Percentiles rank a stretch among this genome's conserved stretches.
Evolutionary conservation across 2,113 vertebrate genomes (phyloP).

Genomic region (Gnathonemus longibarbis): DNA sequence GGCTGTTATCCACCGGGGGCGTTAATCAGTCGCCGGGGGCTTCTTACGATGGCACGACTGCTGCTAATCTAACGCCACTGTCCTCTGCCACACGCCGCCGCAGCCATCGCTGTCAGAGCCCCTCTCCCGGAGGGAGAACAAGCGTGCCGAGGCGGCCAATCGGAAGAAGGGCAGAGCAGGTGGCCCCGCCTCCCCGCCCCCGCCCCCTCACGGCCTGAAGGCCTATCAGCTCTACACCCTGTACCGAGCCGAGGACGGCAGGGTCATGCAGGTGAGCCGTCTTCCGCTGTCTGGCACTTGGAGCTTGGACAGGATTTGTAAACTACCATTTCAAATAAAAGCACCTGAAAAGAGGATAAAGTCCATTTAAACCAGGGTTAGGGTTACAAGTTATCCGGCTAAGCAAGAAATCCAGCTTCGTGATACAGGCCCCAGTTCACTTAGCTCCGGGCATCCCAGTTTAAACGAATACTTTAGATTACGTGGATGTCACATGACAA

Average conservation of each 20-base stretch:
- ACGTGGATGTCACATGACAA: neutral
- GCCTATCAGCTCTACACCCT: constrained; percentile 94
- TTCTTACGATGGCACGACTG: neutral
- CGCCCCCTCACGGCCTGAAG: constrained; percentile 79
- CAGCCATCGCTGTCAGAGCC: constrained; percentile 82
- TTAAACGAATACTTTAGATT: too few species aligned
- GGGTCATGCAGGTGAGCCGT: constrained; percentile 85
- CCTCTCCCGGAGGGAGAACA: constrained; percentile 66
- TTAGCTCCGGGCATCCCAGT: too few species aligned
- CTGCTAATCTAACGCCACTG: neutral
- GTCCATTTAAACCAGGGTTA: too few species aligned
- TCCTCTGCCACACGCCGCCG: constrained; percentile 15
- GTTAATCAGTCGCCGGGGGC: neutral
- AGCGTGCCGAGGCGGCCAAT: constrained; percentile 48
- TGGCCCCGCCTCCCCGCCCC: constrained; percentile 46
- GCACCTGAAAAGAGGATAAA: neutral
- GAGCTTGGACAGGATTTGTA: neutral
- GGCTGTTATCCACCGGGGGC: neutral
- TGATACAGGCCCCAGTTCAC: too few species aligned
- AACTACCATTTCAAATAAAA: neutral
- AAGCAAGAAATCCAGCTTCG: too few species aligned
- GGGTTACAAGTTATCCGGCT: too few species aligned
- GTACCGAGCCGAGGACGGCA: constrained; percentile 83
- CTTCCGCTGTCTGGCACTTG: neutral
- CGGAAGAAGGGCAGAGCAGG: constrained; percentile 62